phyloP scores from a whole-genome alignment of 2,888 invertebrate species.

The Sclerodermus sp. region DNA sequence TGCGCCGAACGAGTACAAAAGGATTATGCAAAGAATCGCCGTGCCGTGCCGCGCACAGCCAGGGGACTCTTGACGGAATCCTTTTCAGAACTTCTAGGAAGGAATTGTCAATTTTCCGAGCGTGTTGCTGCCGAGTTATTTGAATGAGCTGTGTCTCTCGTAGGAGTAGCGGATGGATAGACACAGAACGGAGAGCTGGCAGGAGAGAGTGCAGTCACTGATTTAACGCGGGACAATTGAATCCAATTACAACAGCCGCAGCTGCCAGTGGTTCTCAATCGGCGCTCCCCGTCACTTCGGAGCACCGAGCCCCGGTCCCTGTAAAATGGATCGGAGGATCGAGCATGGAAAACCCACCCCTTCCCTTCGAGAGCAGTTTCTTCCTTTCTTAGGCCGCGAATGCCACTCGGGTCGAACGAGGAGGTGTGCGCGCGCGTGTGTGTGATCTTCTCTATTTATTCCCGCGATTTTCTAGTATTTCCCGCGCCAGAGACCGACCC shows the following conservation, averaged over 20 bases:
- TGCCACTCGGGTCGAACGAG: no score
- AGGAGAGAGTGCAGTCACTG: conserved; percentile 52
- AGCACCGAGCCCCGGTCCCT: no score
- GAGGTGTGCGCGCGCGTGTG: no score
- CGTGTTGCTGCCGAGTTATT: conserved; percentile 34
- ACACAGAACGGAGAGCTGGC: conserved; percentile 39
- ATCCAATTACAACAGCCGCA: conserved; percentile 56
- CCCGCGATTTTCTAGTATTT: no score
- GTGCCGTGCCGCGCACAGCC: conserved; percentile 20
- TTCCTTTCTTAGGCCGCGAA: no score
- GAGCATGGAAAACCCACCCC: no score
- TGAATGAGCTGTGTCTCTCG: conserved; percentile 47
- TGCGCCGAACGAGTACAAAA: conserved; percentile 12
- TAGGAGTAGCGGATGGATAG: conserved; percentile 46
- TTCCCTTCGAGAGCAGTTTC: no score
- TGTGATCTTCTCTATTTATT: no score
- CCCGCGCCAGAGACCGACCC: no score
- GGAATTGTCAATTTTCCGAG: conserved; percentile 35
- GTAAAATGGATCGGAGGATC: no score
- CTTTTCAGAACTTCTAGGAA: conserved; percentile 26
- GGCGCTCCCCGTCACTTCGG: no score
- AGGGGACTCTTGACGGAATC: conserved; percentile 16
- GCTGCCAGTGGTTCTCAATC: conserved; percentile 46
- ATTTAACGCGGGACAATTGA: conserved; percentile 58
- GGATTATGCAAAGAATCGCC: conserved; percentile 21